Conservation (phyloP, 2,113 vertebrate species). For the Myrmophylax atrothorax region DNA sequence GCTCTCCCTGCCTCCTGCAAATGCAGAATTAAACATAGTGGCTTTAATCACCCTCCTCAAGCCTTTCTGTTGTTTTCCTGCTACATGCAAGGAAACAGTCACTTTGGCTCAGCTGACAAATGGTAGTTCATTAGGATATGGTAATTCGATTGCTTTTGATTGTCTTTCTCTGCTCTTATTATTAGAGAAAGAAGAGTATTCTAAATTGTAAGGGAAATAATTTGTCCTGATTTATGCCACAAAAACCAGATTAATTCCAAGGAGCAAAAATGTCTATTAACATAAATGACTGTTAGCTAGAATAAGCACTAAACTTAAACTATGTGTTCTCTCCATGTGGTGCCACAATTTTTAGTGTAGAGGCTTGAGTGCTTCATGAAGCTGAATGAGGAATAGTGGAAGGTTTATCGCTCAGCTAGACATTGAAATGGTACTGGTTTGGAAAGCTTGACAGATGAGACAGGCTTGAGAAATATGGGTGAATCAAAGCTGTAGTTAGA, state of each 20-base stretch:
- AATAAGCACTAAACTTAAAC: background rate
- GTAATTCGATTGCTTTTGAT: slow-evolving; percentile 25
- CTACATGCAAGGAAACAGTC: background rate
- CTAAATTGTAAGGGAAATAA: slow-evolving; percentile 1
- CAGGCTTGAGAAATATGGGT: background rate
- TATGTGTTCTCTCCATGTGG: background rate
- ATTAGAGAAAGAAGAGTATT: background rate
- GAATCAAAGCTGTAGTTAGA: background rate
- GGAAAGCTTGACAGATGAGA: background rate
- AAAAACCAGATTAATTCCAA: slow-evolving; percentile 9
- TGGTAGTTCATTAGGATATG: slow-evolving; percentile 17
- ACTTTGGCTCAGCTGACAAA: background rate
- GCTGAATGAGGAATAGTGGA: background rate
- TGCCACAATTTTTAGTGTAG: background rate
- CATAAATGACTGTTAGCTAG: background rate
- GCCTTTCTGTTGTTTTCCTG: background rate
- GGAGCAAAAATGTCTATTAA: slow-evolving; percentile 8
- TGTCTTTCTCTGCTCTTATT: background rate
- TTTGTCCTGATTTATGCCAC: background rate
- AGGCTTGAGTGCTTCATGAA: background rate
- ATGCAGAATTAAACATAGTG: background rate
- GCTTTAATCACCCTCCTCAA: background rate
- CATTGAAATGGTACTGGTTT: background rate
- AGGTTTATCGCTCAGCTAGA: background rate
- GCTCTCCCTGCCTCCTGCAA: background rate